Percentiles rank a stretch among this genome's conserved stretches.
Evolutionary conservation across 2,797 vertebrate species (phyloP).

Genomic region (Buphagus erythrorhynchus): DNA sequence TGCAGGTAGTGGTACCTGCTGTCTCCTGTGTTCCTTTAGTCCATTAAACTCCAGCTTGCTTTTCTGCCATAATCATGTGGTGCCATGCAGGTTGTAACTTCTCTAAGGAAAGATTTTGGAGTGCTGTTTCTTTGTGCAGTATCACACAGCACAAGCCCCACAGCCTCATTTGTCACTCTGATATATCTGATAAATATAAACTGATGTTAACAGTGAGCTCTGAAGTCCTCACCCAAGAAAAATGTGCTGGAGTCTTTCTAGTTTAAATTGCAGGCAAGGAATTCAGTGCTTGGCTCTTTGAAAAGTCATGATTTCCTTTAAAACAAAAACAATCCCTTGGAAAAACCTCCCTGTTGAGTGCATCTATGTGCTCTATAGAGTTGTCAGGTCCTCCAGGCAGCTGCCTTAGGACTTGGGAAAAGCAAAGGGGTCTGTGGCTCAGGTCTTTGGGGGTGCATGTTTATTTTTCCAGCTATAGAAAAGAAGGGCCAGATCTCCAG

Average conservation of each 20-base stretch:
- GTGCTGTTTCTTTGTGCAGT: background rate
- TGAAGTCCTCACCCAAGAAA: background rate
- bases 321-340: background rate
- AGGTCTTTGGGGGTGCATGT: background rate
- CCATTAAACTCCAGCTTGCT: background rate
- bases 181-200: background rate
- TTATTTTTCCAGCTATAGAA: background rate
- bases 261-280: background rate
- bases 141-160: background rate
- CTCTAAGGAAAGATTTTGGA: background rate
- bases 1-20: rapidly evolving
- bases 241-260: background rate
- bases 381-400: background rate
- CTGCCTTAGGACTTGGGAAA: background rate
- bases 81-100: background rate
- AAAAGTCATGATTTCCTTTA: background rate
- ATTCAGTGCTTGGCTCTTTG: background rate
- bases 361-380: rapidly evolving
- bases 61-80: background rate
- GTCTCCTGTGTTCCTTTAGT: background rate
- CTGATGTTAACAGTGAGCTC: background rate
- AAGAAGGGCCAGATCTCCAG: background rate
- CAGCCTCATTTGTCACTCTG: background rate
- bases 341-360: background rate
- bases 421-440: background rate